phyloP scores from a whole-genome alignment of 2,797 vertebrate genomes.

The Protosalanx chinensis region DNA sequence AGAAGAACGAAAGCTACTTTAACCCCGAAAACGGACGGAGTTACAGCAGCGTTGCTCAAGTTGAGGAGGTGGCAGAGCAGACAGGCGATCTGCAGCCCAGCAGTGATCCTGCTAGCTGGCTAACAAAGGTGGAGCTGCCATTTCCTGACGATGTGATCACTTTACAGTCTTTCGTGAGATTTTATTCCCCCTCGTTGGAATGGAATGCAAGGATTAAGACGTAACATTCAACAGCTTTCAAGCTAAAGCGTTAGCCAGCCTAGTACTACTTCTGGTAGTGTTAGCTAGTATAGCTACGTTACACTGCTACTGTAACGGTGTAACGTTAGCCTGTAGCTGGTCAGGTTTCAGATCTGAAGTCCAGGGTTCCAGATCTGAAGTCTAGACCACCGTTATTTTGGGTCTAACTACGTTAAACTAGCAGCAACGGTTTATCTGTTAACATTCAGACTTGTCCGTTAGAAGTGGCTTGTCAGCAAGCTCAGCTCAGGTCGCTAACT shows the following conservation, averaged over 20 bases:
- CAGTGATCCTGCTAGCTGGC: slow-evolving; percentile 21
- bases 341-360: slow-evolving; percentile 21
- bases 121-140: slow-evolving; percentile 24
- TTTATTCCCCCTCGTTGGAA: slow-evolving; percentile 16
- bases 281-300: neutral
- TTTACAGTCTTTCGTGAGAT: slow-evolving; percentile 25
- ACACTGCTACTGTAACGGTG: neutral
- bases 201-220: slow-evolving; percentile 13
- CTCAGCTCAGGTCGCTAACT: slow-evolving; percentile 33
- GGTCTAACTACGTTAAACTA: slow-evolving; percentile 13
- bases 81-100: slow-evolving; percentile 13
- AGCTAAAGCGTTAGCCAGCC: slow-evolving; percentile 22
- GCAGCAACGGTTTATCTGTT: neutral
- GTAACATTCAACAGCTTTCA: slow-evolving; percentile 37
- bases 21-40: slow-evolving; percentile 31
- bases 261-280: neutral
- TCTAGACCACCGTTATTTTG: slow-evolving; percentile 45
- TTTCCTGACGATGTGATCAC: slow-evolving; percentile 36
- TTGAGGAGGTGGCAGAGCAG: slow-evolving; percentile 65
- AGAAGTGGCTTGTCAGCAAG: slow-evolving; percentile 28
- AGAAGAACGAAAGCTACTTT: slow-evolving; percentile 29
- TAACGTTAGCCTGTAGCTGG: slow-evolving; percentile 33
- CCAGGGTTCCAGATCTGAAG: neutral
- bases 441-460: slow-evolving; percentile 21
- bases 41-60: slow-evolving; percentile 56